Percentiles rank a stretch among this genome's conserved stretches.
Conservation (phyloP, 1,140 invertebrate genomes). For the Pseudomyrmex concolor region DNA sequence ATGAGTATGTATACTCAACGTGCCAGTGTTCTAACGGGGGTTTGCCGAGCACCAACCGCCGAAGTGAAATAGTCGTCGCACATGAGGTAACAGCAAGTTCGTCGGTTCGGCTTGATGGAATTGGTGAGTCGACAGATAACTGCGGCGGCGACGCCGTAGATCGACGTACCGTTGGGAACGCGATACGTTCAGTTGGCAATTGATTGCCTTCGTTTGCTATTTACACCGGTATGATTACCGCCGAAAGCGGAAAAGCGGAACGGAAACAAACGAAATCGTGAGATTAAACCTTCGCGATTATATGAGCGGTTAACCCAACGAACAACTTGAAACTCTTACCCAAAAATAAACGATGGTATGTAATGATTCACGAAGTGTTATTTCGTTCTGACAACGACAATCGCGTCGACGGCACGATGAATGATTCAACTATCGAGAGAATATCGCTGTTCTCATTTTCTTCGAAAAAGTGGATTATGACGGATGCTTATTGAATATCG, state of each 20-base stretch:
- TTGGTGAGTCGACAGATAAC: slow-evolving; percentile 72
- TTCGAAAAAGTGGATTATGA: slow-evolving; percentile 6
- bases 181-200: slow-evolving; percentile 76
- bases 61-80: slow-evolving; percentile 74
- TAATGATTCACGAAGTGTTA: too few relatives aligned
- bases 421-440: background rate
- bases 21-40: slow-evolving; percentile 22
- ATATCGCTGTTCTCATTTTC: background rate
- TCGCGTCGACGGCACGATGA: background rate
- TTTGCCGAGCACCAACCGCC: slow-evolving; percentile 59
- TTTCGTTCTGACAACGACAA: background rate
- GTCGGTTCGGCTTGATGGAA: slow-evolving; percentile 74
- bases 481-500: background rate
- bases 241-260: slow-evolving; percentile 22
- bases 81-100: slow-evolving; percentile 40
- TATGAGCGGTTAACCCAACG: background rate
- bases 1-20: slow-evolving; percentile 30
- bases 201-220: slow-evolving; percentile 78
- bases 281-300: slow-evolving; percentile 22
- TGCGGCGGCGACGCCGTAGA: slow-evolving; percentile 55
- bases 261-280: slow-evolving; percentile 16
- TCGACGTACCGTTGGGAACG: slow-evolving; percentile 60
- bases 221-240: slow-evolving; percentile 74
- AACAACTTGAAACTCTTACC: background rate
- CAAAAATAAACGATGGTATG: too few relatives aligned